phyloP scores from a whole-genome alignment of 2,797 vertebrate species.

The Cossypha niveicapilla region DNA sequence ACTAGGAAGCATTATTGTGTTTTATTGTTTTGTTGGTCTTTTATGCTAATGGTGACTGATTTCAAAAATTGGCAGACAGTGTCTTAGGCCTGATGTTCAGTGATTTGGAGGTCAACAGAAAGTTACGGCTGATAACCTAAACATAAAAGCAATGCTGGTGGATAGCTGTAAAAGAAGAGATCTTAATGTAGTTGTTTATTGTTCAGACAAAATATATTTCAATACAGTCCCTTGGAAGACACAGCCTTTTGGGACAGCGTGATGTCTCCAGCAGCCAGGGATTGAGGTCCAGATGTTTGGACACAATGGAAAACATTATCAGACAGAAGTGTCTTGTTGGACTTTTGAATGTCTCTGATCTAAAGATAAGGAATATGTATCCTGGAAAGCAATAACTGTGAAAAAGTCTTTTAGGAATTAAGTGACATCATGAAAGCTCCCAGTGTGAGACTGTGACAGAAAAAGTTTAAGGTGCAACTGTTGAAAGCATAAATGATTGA shows the following conservation, averaged over 20 bases:
- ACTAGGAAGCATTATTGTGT: background rate
- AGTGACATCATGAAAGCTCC: background rate
- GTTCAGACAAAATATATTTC: background rate
- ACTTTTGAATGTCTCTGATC: background rate
- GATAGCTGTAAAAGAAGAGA: background rate
- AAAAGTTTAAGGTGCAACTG: background rate
- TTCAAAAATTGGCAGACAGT: background rate
- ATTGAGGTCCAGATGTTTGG: background rate
- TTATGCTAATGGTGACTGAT: background rate
- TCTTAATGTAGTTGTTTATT: background rate
- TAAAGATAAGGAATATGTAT: background rate
- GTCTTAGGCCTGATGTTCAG: background rate
- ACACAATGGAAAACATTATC: background rate
- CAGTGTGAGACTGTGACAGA: background rate
- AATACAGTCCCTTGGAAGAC: background rate
- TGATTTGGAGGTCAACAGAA: background rate
- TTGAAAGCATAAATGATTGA: background rate
- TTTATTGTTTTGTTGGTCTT: background rate
- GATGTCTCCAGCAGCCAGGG: background rate
- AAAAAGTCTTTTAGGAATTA: background rate
- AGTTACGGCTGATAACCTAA: background rate
- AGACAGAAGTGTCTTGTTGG: background rate
- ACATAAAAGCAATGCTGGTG: background rate
- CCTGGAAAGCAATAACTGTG: background rate
- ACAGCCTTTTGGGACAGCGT: background rate